These are phyloP conservation scores for Smithornis capensis DNA, from an alignment of 2,113 vertebrate genomes.

Conservation along the genomic window DNA sequence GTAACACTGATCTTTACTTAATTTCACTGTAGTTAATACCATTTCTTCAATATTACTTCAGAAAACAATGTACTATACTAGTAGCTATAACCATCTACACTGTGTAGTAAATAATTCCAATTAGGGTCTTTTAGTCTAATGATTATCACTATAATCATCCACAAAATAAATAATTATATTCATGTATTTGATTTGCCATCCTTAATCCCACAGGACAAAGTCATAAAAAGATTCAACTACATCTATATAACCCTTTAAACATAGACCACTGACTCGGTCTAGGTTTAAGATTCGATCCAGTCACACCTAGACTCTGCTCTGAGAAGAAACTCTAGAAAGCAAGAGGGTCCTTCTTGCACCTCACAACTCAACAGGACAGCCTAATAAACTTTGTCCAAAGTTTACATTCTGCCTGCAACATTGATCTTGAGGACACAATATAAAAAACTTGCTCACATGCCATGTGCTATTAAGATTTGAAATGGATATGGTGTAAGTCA, in stretches of 20 bases:
- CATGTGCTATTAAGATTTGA: neutral
- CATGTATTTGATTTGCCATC: neutral
- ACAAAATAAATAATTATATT: neutral
- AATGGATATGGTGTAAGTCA: neutral
- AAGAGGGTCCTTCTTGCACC: neutral
- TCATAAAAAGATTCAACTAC: fast-evolving
- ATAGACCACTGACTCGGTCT: neutral
- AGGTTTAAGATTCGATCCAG: neutral
- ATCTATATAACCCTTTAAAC: neutral
- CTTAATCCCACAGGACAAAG: neutral
- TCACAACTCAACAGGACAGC: neutral
- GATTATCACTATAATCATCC: neutral
- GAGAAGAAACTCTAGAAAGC: neutral
- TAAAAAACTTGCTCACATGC: neutral
- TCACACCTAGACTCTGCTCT: neutral
- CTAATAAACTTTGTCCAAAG: neutral
- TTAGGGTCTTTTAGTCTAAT: neutral
- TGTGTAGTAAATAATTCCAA: neutral
- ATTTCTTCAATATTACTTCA: neutral
- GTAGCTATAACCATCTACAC: neutral
- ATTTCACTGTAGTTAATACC: neutral
- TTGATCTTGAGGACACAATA: neutral
- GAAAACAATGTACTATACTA: neutral
- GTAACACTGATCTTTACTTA: neutral
- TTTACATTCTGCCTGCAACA: neutral